Conservation (phyloP, 2,113 vertebrate genomes). For the Cheirogaleus medius region DNA sequence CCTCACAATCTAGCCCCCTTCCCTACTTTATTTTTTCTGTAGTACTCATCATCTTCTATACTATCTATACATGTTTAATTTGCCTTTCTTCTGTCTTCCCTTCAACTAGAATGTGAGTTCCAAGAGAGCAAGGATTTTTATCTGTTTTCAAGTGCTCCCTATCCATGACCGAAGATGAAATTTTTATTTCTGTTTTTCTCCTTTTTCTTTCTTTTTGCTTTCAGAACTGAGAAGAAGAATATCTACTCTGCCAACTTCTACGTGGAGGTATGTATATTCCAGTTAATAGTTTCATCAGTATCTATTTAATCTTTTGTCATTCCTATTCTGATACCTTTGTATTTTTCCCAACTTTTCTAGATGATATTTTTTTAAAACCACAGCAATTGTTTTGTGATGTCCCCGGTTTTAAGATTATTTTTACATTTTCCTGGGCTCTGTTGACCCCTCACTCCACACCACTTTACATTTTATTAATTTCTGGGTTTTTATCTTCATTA, state of each 20-base stretch:
- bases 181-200: background rate
- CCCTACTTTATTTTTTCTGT: background rate
- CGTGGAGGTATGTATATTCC: background rate
- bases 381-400: background rate
- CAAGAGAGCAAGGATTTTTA: background rate
- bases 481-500: background rate
- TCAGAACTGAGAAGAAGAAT: background rate
- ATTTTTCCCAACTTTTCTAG: background rate
- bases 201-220: background rate
- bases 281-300: background rate
- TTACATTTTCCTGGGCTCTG: background rate
- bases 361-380: background rate
- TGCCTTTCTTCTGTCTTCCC: accelerated
- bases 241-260: background rate
- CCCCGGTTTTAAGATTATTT: background rate
- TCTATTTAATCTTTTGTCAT: background rate
- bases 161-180: background rate
- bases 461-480: background rate
- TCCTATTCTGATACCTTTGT: background rate
- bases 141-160: background rate
- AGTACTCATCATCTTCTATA: background rate
- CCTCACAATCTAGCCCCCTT: background rate
- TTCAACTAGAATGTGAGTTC: background rate
- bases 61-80: background rate
- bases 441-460: background rate